Evolutionary conservation across 2,113 vertebrate genomes (phyloP).

Genomic region (Genyomyrus donnyi): DNA sequence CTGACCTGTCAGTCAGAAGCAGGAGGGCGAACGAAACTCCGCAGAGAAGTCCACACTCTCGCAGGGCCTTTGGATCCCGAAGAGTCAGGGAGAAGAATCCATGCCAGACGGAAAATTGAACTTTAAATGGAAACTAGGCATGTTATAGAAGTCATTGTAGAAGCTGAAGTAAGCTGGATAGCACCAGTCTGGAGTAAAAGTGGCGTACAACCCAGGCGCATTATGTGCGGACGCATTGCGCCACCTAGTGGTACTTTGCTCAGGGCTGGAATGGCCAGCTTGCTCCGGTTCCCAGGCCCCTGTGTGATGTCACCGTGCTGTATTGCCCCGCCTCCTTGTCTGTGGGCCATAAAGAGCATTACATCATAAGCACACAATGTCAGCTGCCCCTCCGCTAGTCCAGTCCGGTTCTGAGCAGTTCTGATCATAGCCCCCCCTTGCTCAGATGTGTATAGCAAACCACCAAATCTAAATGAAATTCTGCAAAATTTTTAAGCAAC

Average conservation of each 20-base stretch:
- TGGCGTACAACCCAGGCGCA: neutral
- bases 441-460: neutral
- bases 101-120: neutral
- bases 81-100: neutral
- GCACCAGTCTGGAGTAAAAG: neutral
- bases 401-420: neutral
- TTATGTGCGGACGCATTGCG: neutral
- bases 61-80: neutral
- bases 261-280: neutral
- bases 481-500: neutral
- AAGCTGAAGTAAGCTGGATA: neutral
- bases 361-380: constrained; percentile 2
- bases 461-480: neutral
- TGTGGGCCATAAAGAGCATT: neutral
- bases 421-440: neutral
- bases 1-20: neutral
- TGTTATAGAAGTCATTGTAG: neutral
- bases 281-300: neutral
- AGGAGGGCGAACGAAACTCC: constrained; percentile 9
- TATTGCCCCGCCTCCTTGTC: neutral
- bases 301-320: neutral
- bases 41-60: constrained; percentile 18
- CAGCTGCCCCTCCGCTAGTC: neutral
- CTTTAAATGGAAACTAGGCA: neutral
- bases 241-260: neutral